Conservation (phyloP, 2,888 invertebrate genomes). For the Tigriopus californicus region DNA sequence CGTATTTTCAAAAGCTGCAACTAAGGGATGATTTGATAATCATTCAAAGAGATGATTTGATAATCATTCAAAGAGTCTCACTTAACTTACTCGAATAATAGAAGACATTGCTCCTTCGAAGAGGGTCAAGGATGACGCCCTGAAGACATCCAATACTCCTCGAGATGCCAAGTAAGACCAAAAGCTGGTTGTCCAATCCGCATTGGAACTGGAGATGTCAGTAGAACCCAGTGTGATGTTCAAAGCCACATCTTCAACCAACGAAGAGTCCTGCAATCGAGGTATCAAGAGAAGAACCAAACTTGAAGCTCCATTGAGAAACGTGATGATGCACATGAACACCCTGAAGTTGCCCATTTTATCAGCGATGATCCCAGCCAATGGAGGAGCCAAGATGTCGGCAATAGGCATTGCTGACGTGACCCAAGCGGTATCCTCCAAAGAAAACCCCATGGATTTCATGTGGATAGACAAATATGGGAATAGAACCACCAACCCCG, state of each 20-base stretch:
- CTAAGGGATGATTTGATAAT: too few species aligned
- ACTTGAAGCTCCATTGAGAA: neutral
- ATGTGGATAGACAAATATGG: slow-evolving; percentile 62
- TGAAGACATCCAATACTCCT: neutral
- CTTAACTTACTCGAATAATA: slow-evolving; percentile 30
- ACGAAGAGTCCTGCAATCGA: too few species aligned
- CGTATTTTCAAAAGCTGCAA: too few species aligned
- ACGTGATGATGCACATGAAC: neutral
- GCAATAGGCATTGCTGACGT: slow-evolving; percentile 53
- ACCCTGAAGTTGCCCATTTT: slow-evolving; percentile 52
- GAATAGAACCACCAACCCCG: slow-evolving; percentile 43
- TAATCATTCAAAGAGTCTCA: too few species aligned
- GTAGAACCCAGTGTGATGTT: too few species aligned
- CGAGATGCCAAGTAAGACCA: neutral
- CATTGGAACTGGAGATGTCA: too few species aligned
- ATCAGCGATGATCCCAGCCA: slow-evolving; percentile 55
- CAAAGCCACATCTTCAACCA: too few species aligned
- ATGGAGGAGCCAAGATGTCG: slow-evolving; percentile 55
- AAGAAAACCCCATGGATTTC: slow-evolving; percentile 54
- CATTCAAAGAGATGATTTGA: too few species aligned
- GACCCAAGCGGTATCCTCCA: slow-evolving; percentile 60
- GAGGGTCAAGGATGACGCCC: slow-evolving; percentile 30
- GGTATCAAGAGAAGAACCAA: neutral
- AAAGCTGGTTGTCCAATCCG: neutral
- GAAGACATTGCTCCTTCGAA: slow-evolving; percentile 58